A percentile compares a stretch with the other conserved stretches of the same genome.
Conservation (phyloP, 2,797 vertebrate genomes). For the Stomatorhinus walkeri region DNA sequence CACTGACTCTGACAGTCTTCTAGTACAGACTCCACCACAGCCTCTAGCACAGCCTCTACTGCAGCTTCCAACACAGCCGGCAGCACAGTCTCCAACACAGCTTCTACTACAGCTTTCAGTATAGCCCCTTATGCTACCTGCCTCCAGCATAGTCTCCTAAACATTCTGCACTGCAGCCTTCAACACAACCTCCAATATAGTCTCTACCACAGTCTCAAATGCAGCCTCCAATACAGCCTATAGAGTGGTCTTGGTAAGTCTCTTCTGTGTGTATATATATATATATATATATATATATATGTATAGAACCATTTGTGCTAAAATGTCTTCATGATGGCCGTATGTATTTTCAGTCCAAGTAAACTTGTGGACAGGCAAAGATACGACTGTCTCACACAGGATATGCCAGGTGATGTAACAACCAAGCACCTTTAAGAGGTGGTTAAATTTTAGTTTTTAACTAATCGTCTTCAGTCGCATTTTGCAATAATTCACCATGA, state of each 20-base stretch:
- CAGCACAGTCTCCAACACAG: background rate
- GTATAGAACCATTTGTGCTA: background rate
- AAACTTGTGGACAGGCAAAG: background rate
- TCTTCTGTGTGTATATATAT: background rate
- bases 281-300: too few relatives aligned
- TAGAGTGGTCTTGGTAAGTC: background rate
- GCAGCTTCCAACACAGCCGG: background rate
- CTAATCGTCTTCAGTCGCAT: background rate
- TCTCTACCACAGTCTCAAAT: background rate
- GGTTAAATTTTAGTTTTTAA: background rate
- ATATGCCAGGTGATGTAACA: background rate
- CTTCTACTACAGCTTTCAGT: background rate
- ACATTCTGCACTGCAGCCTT: background rate
- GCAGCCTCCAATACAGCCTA: background rate
- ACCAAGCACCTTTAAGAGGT: background rate
- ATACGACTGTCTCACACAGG: background rate
- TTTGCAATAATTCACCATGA: background rate
- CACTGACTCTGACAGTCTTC: background rate
- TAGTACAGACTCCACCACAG: background rate
- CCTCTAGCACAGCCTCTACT: background rate
- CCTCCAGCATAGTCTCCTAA: background rate
- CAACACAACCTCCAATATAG: background rate
- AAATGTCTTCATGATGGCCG: background rate
- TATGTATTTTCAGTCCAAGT: background rate
- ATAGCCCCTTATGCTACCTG: background rate